Evolutionary conservation across 2,888 invertebrate species (phyloP).

Genomic region (Dynastes grantii): DNA sequence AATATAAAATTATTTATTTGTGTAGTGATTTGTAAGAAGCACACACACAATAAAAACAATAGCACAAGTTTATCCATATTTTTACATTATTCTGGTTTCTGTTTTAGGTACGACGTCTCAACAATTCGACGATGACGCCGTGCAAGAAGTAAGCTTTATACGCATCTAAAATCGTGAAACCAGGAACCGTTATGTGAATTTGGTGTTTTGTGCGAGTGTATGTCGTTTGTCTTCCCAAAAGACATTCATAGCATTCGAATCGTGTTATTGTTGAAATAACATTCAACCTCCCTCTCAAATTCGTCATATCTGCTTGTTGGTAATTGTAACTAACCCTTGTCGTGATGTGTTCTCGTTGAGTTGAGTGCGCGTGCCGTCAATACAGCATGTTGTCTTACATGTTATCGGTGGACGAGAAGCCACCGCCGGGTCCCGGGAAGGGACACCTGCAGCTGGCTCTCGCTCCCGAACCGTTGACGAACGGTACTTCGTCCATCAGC

Average conservation of each 20-base stretch:
- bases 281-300: not conserved
- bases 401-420: slow-evolving; percentile 85
- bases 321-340: slow-evolving; percentile 2
- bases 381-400: slow-evolving; percentile 82
- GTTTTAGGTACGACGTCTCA: slow-evolving; percentile 47
- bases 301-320: slow-evolving; percentile 1
- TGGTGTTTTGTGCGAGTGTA: slow-evolving; percentile 40
- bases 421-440: slow-evolving; percentile 75
- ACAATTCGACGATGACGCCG: slow-evolving; percentile 46
- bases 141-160: slow-evolving; percentile 51
- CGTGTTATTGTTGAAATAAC: slow-evolving; percentile 25
- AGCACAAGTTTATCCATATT: too few relatives aligned
- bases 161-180: not conserved
- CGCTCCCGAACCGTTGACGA: slow-evolving; percentile 65
- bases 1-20: too few relatives aligned
- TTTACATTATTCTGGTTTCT: slow-evolving; percentile 5
- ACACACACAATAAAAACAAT: too few relatives aligned
- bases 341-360: slow-evolving; percentile 47
- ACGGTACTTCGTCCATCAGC: slow-evolving; percentile 65
- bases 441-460: slow-evolving; percentile 69
- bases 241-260: slow-evolving; percentile 19
- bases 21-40: too few relatives aligned
- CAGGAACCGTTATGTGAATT: slow-evolving; percentile 42
- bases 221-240: slow-evolving; percentile 32
- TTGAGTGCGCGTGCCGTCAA: slow-evolving; percentile 37